Evolutionary conservation across 2,113 vertebrate genomes (phyloP).

Genomic region (Entomyzon cyanotis): DNA sequence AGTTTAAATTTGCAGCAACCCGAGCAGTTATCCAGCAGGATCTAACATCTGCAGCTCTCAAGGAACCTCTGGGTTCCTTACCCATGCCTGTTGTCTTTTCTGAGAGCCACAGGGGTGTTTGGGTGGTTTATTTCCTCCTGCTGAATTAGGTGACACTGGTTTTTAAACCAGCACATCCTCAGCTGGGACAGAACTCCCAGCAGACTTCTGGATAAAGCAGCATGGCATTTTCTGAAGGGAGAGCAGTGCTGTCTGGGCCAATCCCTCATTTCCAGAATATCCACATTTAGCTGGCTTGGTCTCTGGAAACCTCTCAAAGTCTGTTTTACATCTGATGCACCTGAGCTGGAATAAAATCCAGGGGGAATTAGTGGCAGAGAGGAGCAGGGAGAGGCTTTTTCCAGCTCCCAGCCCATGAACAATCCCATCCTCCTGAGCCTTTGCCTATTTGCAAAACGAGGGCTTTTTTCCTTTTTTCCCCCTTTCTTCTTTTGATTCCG

Average conservation of each 20-base stretch:
- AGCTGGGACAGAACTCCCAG: not conserved
- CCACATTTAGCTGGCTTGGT: not conserved
- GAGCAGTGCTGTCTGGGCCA: not conserved
- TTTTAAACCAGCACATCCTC: not conserved
- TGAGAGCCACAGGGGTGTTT: not conserved
- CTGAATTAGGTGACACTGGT: not conserved
- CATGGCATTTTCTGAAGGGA: not conserved
- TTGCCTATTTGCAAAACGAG: too few species aligned
- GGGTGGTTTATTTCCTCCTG: not conserved
- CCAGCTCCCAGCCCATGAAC: not conserved
- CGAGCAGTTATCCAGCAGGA: not conserved
- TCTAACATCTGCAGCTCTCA: not conserved
- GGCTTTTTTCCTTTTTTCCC: too few species aligned
- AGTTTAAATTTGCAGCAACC: not conserved
- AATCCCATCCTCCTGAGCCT: not conserved
- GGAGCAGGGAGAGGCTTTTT: not conserved
- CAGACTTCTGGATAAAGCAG: not conserved
- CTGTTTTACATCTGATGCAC: not conserved
- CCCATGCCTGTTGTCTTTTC: not conserved
- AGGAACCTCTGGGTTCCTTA: not conserved
- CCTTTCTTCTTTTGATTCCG: not conserved
- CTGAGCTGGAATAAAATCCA: not conserved
- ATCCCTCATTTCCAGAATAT: not conserved
- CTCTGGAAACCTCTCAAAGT: not conserved
- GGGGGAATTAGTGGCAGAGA: not conserved